Evolutionary conservation across 2,888 invertebrate genomes (phyloP).

Genomic region (Limenitis camilla): DNA sequence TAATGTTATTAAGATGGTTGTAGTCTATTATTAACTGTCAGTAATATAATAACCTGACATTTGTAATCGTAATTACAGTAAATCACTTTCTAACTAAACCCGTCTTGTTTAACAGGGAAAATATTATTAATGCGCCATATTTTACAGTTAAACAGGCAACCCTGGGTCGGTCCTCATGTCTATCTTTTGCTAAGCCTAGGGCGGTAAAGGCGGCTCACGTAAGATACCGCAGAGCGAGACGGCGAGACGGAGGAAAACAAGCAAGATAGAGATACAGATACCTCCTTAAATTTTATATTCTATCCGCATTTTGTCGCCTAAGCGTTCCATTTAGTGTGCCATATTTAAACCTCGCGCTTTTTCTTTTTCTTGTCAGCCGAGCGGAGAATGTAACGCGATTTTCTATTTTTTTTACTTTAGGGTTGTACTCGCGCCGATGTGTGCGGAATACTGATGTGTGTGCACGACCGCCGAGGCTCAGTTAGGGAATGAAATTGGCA

Average conservation of each 20-base stretch:
- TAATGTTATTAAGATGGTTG: background rate
- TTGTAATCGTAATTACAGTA: slow-evolving; percentile 39
- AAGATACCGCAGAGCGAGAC: slow-evolving; percentile 57
- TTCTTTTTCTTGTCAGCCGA: slow-evolving; percentile 61
- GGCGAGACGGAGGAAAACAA: slow-evolving; percentile 32
- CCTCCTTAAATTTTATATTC: slow-evolving; percentile 73
- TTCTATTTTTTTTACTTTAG: slow-evolving; percentile 51
- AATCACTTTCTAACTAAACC: slow-evolving; percentile 44
- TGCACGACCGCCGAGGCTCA: slow-evolving; percentile 66
- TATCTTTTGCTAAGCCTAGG: slow-evolving; percentile 73
- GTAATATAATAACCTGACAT: slow-evolving; percentile 33
- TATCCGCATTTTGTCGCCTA: slow-evolving; percentile 75
- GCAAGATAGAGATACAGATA: slow-evolving; percentile 48
- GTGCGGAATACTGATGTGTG: slow-evolving; percentile 71
- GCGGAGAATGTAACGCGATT: slow-evolving; percentile 61
- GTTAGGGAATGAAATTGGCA: slow-evolving; percentile 74
- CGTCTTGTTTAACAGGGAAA: slow-evolving; percentile 45
- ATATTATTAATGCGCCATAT: slow-evolving; percentile 40
- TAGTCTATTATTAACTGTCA: slow-evolving; percentile 4
- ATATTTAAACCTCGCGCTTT: slow-evolving; percentile 70
- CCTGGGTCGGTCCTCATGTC: slow-evolving; percentile 55
- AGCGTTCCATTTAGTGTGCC: slow-evolving; percentile 75
- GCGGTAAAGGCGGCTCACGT: slow-evolving; percentile 63
- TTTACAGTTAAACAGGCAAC: slow-evolving; percentile 35
- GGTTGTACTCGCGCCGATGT: slow-evolving; percentile 55